Conservation (phyloP, 2,888 invertebrate species). For the Hipparchia semele region DNA sequence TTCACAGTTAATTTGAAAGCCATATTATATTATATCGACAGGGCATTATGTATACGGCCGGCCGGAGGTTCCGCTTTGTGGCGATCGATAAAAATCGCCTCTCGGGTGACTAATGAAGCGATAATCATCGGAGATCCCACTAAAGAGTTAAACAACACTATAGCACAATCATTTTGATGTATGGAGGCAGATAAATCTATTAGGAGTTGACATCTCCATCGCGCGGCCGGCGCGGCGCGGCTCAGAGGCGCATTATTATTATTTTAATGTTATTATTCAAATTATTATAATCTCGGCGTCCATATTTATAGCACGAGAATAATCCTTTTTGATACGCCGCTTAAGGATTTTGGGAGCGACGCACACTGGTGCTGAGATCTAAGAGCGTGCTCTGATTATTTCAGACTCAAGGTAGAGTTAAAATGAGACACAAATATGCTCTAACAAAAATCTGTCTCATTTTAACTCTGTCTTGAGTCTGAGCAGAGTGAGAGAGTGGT, state of each 20-base stretch:
- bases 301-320: conserved; percentile 74
- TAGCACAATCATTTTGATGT: conserved; percentile 61
- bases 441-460: too few species aligned
- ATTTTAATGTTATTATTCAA: conserved; percentile 80
- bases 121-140: conserved; percentile 55
- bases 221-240: conserved; percentile 53
- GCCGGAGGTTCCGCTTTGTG: conserved; percentile 32
- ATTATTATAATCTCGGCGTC: conserved; percentile 77
- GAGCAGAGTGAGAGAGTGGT: too few species aligned
- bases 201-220: conserved; percentile 69
- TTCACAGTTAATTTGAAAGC: conserved; percentile 9
- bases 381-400: too few species aligned
- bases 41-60: conserved; percentile 36
- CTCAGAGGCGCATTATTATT: conserved; percentile 68
- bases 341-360: conserved; percentile 51
- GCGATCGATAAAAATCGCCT: conserved; percentile 50
- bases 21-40: conserved; percentile 14
- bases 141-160: conserved; percentile 56
- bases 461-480: too few species aligned
- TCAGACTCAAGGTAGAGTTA: too few species aligned
- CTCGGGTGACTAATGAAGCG: conserved; percentile 64
- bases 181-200: conserved; percentile 74
- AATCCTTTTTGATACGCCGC: conserved; percentile 79
- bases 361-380: conserved; percentile 38
- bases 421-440: too few species aligned